These are phyloP conservation scores for Contarinia nasturtii DNA, from an alignment of 1,140 invertebrate species.

Conservation along the genomic window DNA sequence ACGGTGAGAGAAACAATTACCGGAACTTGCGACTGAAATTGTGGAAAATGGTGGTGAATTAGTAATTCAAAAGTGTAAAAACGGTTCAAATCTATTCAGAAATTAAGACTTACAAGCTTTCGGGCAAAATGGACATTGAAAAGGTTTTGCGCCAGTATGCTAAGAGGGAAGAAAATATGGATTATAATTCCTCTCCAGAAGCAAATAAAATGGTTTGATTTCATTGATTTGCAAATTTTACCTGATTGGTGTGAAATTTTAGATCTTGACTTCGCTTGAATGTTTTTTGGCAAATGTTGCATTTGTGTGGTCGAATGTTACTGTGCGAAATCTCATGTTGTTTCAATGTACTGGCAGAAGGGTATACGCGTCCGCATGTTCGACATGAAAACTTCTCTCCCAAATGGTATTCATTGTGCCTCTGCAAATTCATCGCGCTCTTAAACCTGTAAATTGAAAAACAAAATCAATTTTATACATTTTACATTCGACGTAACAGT, in stretches of 20 bases:
- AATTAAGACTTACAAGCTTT: slow-evolving; percentile 30
- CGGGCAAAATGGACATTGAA: slow-evolving; percentile 63
- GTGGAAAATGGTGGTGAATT: too few relatives aligned
- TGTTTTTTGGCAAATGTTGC: slow-evolving; percentile 48
- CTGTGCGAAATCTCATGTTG: slow-evolving; percentile 55
- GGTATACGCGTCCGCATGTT: slow-evolving; percentile 47
- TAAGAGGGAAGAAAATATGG: too few relatives aligned
- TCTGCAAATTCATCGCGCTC: slow-evolving; percentile 40
- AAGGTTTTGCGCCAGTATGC: slow-evolving; percentile 62
- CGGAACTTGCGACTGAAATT: slow-evolving; percentile 40
- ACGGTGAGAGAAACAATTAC: slow-evolving; percentile 54
- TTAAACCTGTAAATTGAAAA: slow-evolving; percentile 36
- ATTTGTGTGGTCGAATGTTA: slow-evolving; percentile 44
- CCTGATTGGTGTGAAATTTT: slow-evolving; percentile 60
- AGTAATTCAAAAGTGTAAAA: too few relatives aligned
- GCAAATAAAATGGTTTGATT: too few relatives aligned
- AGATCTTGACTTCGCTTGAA: slow-evolving; percentile 58
- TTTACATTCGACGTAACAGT: slow-evolving; percentile 7
- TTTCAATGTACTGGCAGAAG: slow-evolving; percentile 43
- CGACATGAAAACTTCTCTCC: slow-evolving; percentile 41
- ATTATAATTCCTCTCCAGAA: too few relatives aligned
- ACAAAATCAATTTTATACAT: neutral
- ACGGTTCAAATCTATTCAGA: too few relatives aligned
- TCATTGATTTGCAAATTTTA: too few relatives aligned
- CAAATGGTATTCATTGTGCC: slow-evolving; percentile 44